Evolutionary conservation across 2,113 vertebrate genomes (phyloP).

Genomic region (Coracopsis vasa): DNA sequence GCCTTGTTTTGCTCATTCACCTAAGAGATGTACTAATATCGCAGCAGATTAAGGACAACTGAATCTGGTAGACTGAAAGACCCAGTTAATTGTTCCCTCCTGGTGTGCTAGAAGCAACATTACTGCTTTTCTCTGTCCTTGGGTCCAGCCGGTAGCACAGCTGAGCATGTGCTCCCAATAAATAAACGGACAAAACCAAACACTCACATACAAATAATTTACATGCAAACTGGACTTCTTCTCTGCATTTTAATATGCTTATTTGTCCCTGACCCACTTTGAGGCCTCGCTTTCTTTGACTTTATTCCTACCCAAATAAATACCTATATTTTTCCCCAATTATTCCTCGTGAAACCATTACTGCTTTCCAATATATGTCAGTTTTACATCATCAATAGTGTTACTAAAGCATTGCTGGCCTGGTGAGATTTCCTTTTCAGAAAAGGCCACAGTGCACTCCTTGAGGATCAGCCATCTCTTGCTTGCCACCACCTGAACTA

Average conservation of each 20-base stretch:
- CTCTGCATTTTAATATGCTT: background rate
- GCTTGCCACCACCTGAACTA: background rate
- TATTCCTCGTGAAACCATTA: background rate
- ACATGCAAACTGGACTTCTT: background rate
- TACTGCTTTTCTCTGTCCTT: background rate
- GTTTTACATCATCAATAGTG: background rate
- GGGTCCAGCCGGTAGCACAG: background rate
- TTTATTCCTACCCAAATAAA: background rate
- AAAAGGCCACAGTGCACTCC: fast-evolving
- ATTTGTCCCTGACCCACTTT: background rate
- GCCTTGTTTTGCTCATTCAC: background rate
- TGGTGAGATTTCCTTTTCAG: background rate
- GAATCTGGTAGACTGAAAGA: background rate
- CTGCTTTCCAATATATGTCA: background rate
- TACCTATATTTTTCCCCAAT: background rate
- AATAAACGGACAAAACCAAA: background rate
- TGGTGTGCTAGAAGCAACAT: background rate
- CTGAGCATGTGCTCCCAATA: background rate
- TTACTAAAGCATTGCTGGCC: background rate
- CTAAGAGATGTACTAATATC: background rate
- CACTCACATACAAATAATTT: background rate
- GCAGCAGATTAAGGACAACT: background rate
- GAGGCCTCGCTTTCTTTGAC: background rate
- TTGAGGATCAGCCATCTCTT: background rate
- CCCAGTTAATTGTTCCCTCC: background rate